A percentile compares a stretch with the other conserved stretches of the same genome.
phyloP scores from a whole-genome alignment of 2,888 invertebrate genomes.

The Trissolcus japonicus region DNA sequence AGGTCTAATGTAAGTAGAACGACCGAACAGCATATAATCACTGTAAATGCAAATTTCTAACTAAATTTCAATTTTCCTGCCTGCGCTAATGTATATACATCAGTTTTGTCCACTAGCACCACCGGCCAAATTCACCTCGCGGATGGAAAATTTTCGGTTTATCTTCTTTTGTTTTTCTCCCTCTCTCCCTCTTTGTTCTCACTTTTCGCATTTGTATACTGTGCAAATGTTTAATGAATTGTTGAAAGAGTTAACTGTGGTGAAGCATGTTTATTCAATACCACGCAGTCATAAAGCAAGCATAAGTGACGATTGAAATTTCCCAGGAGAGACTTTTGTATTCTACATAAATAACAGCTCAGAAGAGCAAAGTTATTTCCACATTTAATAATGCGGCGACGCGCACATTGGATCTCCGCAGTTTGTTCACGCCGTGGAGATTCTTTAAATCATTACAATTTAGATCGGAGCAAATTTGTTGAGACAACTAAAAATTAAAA shows the following conservation, averaged over 20 bases:
- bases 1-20: conserved; percentile 47
- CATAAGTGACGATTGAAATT: conserved; percentile 53
- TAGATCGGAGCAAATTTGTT: too few species aligned
- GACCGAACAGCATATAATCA: conserved; percentile 31
- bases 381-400: conserved; percentile 36
- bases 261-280: conserved; percentile 36
- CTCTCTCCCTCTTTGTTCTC: not conserved
- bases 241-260: conserved; percentile 32
- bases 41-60: conserved; percentile 35
- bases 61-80: conserved; percentile 38
- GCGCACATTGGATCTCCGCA: not conserved
- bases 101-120: conserved; percentile 9
- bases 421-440: too few species aligned
- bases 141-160: not conserved
- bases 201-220: not conserved
- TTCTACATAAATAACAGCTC: conserved; percentile 39
- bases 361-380: conserved; percentile 29
- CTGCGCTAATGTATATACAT: conserved; percentile 19
- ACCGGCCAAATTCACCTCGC: not conserved
- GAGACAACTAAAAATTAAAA: too few species aligned
- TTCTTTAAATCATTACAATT: too few species aligned
- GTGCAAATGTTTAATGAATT: conserved; percentile 18
- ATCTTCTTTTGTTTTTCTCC: not conserved
- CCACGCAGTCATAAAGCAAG: conserved; percentile 39
- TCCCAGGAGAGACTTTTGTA: conserved; percentile 49